These are phyloP conservation scores for Bemisia tabaci DNA, from an alignment of 1,140 invertebrate genomes.

Conservation along the genomic window DNA sequence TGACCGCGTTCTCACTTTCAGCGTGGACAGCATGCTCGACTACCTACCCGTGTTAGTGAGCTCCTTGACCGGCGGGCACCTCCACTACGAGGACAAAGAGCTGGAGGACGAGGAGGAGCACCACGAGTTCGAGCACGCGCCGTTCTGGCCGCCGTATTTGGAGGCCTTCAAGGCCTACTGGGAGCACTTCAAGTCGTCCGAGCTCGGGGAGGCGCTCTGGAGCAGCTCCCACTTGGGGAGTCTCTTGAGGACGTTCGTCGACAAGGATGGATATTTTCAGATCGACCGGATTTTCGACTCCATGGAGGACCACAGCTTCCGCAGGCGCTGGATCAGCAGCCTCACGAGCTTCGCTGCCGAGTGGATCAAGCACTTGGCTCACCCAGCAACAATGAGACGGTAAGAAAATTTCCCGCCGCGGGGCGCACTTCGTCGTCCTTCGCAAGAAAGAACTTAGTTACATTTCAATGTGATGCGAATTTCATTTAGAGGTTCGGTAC, in stretches of 20 bases:
- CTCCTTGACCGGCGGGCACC: constrained; percentile 18
- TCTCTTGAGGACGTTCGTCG: constrained; percentile 41
- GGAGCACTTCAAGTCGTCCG: constrained; percentile 63
- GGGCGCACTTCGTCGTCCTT: too few species aligned
- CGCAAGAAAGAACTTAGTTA: too few species aligned
- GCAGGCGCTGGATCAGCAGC: constrained; percentile 59
- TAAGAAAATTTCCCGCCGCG: too few species aligned
- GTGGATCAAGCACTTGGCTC: constrained; percentile 53
- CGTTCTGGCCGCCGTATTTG: constrained; percentile 52
- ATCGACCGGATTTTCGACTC: constrained; percentile 56
- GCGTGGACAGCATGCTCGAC: too few species aligned
- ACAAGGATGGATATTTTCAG: constrained; percentile 34
- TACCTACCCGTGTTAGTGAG: constrained; percentile 44
- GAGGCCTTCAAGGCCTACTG: constrained; percentile 58
- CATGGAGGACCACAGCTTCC: constrained; percentile 58
- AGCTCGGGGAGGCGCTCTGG: constrained; percentile 54
- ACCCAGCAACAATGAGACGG: constrained; percentile 57
- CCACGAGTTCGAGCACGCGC: constrained; percentile 43
- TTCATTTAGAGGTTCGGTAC: too few species aligned
- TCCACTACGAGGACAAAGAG: constrained; percentile 22
- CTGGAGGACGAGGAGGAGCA: constrained; percentile 32
- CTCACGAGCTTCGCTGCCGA: constrained; percentile 57
- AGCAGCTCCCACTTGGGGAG: constrained; percentile 51
- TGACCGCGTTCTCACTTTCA: too few species aligned
- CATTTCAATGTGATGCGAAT: too few species aligned